Conservation (phyloP, 2,888 invertebrate genomes). For the Limulus polyphemus region DNA sequence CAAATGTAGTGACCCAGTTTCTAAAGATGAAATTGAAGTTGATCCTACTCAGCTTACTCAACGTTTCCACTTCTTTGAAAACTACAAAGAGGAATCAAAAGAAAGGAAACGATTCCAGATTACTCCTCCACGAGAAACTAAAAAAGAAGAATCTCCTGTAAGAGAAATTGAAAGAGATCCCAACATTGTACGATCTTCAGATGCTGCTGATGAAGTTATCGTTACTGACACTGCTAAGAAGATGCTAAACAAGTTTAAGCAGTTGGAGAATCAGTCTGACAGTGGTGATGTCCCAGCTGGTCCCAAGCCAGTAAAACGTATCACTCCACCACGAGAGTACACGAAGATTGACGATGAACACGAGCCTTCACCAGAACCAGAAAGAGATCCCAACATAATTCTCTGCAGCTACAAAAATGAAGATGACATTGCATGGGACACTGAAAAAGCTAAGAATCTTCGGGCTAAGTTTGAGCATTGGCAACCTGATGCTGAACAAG, state of each 20-base stretch:
- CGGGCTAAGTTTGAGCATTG: constrained; percentile 79
- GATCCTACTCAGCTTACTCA: constrained; percentile 70
- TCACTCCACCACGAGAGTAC: constrained; percentile 74
- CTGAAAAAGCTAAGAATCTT: constrained; percentile 61
- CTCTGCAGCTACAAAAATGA: constrained; percentile 39
- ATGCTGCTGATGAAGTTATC: constrained; percentile 44
- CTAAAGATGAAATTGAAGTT: constrained; percentile 56
- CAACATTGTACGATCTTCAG: constrained; percentile 52
- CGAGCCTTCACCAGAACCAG: constrained; percentile 26
- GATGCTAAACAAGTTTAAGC: constrained; percentile 76
- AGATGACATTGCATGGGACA: constrained; percentile 61
- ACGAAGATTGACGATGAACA: constrained; percentile 32
- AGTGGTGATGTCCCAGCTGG: constrained; percentile 25
- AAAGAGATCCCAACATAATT: constrained; percentile 28
- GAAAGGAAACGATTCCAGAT: constrained; percentile 64
- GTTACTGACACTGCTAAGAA: constrained; percentile 62
- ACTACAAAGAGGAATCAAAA: constrained; percentile 23
- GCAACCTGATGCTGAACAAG: constrained; percentile 35
- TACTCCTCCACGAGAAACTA: constrained; percentile 70
- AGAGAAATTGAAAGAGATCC: constrained; percentile 52
- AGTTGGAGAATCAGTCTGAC: constrained; percentile 61
- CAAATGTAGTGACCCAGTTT: constrained; percentile 25
- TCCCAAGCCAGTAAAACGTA: constrained; percentile 71
- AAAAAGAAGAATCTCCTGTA: constrained; percentile 52
- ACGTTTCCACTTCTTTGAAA: constrained; percentile 51